Percentiles rank a stretch among this genome's conserved stretches.
Evolutionary conservation across 2,113 vertebrate species (phyloP).

Genomic region (Lanius ludovicianus): DNA sequence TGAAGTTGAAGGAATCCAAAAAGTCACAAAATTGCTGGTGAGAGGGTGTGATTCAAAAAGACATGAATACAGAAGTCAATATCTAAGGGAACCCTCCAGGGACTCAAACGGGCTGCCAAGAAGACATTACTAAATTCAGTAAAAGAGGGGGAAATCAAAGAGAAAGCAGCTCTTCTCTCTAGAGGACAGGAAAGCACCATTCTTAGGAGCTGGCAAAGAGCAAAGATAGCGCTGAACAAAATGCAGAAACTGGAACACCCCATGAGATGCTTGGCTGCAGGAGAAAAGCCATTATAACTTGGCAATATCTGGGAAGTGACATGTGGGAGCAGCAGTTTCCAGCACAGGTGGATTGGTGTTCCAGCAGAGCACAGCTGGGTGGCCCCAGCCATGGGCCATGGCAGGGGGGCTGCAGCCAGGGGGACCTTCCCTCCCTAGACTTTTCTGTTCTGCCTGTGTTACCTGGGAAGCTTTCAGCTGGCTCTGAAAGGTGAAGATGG

Average conservation of each 20-base stretch:
- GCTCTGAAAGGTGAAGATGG: background rate
- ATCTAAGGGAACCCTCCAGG: background rate
- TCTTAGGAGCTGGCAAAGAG: background rate
- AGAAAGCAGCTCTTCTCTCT: background rate
- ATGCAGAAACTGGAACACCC: background rate
- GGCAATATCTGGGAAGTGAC: background rate
- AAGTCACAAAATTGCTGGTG: background rate
- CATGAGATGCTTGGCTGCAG: background rate
- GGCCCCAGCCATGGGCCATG: background rate
- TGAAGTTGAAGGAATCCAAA: background rate
- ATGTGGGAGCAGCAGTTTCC: fast-evolving
- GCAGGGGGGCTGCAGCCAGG: background rate
- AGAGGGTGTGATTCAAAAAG: background rate
- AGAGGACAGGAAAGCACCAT: constrained; percentile 30
- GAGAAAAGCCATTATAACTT: background rate
- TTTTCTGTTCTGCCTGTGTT: background rate
- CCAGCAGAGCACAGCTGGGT: background rate
- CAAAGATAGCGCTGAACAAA: background rate
- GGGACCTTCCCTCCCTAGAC: background rate
- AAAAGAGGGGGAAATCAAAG: background rate
- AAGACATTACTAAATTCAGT: background rate
- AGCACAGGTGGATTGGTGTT: background rate
- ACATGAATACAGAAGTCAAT: background rate
- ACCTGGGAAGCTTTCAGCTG: background rate
- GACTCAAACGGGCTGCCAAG: background rate